Evolutionary conservation across 1,140 invertebrate species (phyloP), one percentile per base, ranked within the genome.

Genomic region (Hylyphantes graminicola): DNA sequence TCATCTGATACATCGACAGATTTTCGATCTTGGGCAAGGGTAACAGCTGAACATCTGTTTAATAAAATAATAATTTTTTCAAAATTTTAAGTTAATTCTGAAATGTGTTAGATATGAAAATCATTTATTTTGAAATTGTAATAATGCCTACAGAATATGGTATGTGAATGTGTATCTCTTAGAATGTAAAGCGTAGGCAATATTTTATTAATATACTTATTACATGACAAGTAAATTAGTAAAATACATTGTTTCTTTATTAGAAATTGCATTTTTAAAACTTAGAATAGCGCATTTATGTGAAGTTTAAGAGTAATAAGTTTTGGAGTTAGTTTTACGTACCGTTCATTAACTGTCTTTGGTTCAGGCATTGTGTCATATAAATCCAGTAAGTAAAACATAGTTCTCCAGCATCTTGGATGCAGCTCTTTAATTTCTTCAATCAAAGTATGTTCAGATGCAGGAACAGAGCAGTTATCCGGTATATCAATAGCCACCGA

Each of bases 331-430:
- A 65, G 57, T 35, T n/a, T 74, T 51, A 70, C 61, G 48, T 86
- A 85, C 76, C 77, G 90, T 86, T 93, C 92, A 17, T 91, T 92
- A 13, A 98, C 94, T 0, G 96, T 98, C 89, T 98, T 97, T 0
- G 95, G 95, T 88, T 98, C 96, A 0, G 97, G 96, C 92, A 96
- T 95, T 17, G 95, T 96, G 4, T 96, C 96, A 89, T 99, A 98
- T 21, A 98, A 90, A 88, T 98, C 96, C 55, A 99, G 90, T 17
- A 98, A 91, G 89, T 96, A 94, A 89, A 97, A 98, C 86, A 99
- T 94, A 8, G 96, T 98, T 88, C 95, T 94, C 97, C 97, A 99
- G 88, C 97, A 99, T 86, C 94, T 93, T 13, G 95, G 95, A 1
- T 93, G 94, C 81, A 87, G 87, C 35, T 89, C 90, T 73, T 89